These are phyloP conservation scores for Drosophila vallismaia DNA, from an alignment of 2,888 invertebrate species.

Conservation along the genomic window DNA sequence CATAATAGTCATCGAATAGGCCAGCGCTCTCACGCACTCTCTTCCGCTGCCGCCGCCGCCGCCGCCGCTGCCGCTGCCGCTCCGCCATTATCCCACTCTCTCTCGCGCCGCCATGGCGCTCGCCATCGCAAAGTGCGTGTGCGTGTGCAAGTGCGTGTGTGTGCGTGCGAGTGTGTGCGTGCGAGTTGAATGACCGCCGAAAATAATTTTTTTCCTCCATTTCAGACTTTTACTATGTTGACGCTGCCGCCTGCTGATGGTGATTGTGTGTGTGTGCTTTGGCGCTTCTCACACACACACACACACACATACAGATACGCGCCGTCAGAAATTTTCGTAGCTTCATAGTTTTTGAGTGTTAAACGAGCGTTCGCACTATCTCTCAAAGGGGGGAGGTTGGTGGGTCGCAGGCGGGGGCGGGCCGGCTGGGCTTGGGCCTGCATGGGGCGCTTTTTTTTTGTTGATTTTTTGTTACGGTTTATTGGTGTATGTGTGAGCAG, in stretches of 20 bases:
- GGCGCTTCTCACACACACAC: constrained; percentile 43
- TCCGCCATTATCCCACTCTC: constrained; percentile 3
- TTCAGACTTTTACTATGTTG: constrained; percentile 83
- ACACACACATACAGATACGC: constrained; percentile 8
- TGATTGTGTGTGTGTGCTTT: constrained; percentile 25
- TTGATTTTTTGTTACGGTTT: neutral
- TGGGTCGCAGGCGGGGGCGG: constrained; percentile 1
- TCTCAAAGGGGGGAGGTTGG: constrained; percentile 22
- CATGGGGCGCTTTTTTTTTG: constrained; percentile 34
- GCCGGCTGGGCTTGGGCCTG: constrained; percentile 48
- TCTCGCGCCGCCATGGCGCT: neutral
- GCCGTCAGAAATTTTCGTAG: constrained; percentile 34
- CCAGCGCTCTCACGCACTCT: constrained; percentile 43
- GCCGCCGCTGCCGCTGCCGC: constrained; percentile 6
- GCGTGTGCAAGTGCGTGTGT: constrained; percentile 13
- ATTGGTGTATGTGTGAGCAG: constrained; percentile 54
- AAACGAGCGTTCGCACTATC: constrained; percentile 67
- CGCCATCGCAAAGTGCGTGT: constrained; percentile 11
- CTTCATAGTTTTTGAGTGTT: constrained; percentile 53
- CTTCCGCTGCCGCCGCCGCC: constrained; percentile 7
- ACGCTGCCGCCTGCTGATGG: constrained; percentile 39
- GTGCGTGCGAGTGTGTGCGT: constrained; percentile 29
- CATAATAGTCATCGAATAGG: constrained; percentile 53
- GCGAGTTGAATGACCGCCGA: constrained; percentile 83
- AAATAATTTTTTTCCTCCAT: constrained; percentile 81